Evolutionary conservation across 2,113 vertebrate genomes (phyloP).

Genomic region (Murina feae): DNA sequence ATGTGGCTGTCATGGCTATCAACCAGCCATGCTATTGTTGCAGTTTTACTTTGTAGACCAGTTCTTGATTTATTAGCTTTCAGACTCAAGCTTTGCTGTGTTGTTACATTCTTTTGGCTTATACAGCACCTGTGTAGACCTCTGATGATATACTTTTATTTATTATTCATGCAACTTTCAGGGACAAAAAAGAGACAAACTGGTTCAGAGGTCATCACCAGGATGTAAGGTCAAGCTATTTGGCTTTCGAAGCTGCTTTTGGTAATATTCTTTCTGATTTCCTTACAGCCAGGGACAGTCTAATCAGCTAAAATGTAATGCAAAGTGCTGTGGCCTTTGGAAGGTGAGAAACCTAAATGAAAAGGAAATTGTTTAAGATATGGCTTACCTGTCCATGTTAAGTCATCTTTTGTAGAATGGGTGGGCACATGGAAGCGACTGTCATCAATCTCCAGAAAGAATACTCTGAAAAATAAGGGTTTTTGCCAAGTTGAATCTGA

Average conservation of each 20-base stretch:
- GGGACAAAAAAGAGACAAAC: slow-evolving; percentile 52
- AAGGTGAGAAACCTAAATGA: slow-evolving; percentile 46
- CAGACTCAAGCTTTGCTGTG: slow-evolving; percentile 65
- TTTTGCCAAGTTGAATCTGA: slow-evolving; percentile 50
- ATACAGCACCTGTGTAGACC: slow-evolving; percentile 64
- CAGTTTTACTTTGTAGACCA: slow-evolving; percentile 52
- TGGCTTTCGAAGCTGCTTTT: slow-evolving; percentile 55
- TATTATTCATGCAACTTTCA: slow-evolving; percentile 75
- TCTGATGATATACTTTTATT: slow-evolving; percentile 59
- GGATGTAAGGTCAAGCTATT: slow-evolving; percentile 64
- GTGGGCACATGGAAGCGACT: not conserved
- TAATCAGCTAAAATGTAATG: not conserved
- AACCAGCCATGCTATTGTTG: slow-evolving; percentile 17
- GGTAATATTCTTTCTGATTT: slow-evolving; percentile 45
- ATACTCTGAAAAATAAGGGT: not conserved
- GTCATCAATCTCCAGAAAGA: slow-evolving; percentile 46
- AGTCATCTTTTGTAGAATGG: not conserved
- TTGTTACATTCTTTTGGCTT: slow-evolving; percentile 71
- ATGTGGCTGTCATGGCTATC: slow-evolving; percentile 22
- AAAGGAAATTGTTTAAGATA: slow-evolving; percentile 49
- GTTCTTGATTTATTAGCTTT: slow-evolving; percentile 76
- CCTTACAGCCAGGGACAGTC: not conserved
- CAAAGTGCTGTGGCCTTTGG: slow-evolving; percentile 30
- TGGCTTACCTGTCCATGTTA: not conserved
- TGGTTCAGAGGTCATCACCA: slow-evolving; percentile 55